phyloP scores from a whole-genome alignment of 2,113 vertebrate genomes.

The Nibea coibor region DNA sequence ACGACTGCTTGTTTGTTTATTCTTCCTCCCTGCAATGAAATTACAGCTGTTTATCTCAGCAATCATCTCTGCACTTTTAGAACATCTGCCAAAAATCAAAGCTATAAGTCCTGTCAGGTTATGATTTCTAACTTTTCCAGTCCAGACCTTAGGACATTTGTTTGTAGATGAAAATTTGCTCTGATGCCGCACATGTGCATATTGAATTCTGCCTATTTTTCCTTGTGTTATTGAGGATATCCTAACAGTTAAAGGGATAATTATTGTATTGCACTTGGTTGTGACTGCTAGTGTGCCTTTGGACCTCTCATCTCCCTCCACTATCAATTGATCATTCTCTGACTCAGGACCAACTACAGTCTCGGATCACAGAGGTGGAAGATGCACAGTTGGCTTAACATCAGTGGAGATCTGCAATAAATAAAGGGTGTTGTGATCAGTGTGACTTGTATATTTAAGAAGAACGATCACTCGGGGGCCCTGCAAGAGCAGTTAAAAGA shows the following conservation, averaged over 20 bases:
- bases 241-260: not conserved
- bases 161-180: not conserved
- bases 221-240: not conserved
- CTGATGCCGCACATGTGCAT: not conserved
- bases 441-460: slow-evolving; percentile 5
- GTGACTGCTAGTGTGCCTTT: not conserved
- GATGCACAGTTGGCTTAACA: not conserved
- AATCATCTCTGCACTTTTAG: not conserved
- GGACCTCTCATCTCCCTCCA: too few species aligned
- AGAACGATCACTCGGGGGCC: not conserved
- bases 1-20: slow-evolving; percentile 35
- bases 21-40: slow-evolving; percentile 7
- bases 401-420: not conserved
- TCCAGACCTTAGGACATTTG: not conserved
- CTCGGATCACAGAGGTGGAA: not conserved
- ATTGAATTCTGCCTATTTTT: not conserved
- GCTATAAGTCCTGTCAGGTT: not conserved
- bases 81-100: not conserved
- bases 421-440: not conserved
- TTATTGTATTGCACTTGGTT: not conserved
- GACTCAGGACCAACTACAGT: not conserved
- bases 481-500: not conserved
- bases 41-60: slow-evolving; percentile 35
- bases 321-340: slow-evolving; percentile 5
- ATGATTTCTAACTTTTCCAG: not conserved